Evolutionary conservation across 2,113 vertebrate species (phyloP), one percentile per base, ranked within the genome.

Genomic region (Sander vitreus): DNA sequence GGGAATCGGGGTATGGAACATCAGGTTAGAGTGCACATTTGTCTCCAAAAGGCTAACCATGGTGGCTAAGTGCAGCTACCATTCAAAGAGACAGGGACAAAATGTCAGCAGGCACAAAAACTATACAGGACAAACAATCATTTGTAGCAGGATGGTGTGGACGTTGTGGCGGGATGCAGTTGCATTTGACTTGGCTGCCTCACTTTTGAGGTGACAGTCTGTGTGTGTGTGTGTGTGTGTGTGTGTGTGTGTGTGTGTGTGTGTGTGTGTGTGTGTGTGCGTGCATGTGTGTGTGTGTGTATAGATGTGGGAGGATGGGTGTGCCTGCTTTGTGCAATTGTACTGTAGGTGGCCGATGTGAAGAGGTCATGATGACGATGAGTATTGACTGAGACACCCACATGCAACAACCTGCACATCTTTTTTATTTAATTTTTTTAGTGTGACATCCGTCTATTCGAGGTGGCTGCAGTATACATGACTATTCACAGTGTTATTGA

Each of bases 1-100:
- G 90, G 90, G 88, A 92, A 89, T 81, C 36, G 21, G 78, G 84
- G 59, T 83, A 93, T 84, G 83, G 86, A 91, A 90, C 93, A 94
- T 90, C 85, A 90, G 80, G 89, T 91, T 90, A 90, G 85, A 93
- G 89, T 82, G 85, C 88, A 93, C 84, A 90, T 93, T 84, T 73
- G 66, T 93, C 89, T 88, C 76, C 60, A 75, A 87, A 85, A 84
- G 73, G 78, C 85, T 76, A 67, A 81, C 51, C 47, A 48, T 60
- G 66, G 30, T 65, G 68, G 78, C 58, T 81, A 43, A 89, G 82
- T 1, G 73, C 63, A 80, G 79, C 75, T 64, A 77, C 83, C 45
- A 86, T 64, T 89, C 66, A 87, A 76, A 79, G 30, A 77, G 78
- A 89, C 70, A 27, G 55, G 59, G 62, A 92, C 77, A 78, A 82